Base-by-base conservation (phyloP, 2,113 vertebrate species). In the Nerophis ophidion region DNA sequence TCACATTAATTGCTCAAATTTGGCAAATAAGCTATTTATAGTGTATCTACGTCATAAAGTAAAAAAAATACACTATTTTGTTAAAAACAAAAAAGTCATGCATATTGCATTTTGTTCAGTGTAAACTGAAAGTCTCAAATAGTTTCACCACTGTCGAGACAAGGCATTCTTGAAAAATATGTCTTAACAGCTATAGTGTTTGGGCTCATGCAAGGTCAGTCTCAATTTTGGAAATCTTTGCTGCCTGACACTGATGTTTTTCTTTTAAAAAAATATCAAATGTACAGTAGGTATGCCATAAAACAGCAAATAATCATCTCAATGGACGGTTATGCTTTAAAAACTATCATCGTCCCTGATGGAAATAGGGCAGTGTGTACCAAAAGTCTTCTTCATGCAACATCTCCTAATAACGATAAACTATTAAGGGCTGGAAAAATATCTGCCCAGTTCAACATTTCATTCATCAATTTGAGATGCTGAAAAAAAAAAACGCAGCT, bases 11-110 rank as follows among this genome's bases (percentile, higher is more conserved):
- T 34, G 61, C 82, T 85, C 69, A 75, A 89, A 86, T 85, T 86
- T 87, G 88, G 86, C 86, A 90, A 89, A 85, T 77, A 86, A 74
- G 77, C 70, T 81, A 84, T 84, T 11, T 59, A 81, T 86, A 85
- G 84, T 80, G 81, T 81, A 78, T 83, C 80, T 84, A 86, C 59
- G 55, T 81, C 85, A 86, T 81, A 74, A 68, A 44, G 68, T 72
- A 83, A 79, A 15, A 78, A 79, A 70, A 75, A 73, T 68, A 63
- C 52, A 44, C 69, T 81, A 82, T 79, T 77, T 62, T 84, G 82
- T 65, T 48, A 84, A 84, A 81, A 57, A 81, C 83, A 85, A 66
- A 35, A 61, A 61, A 38, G 77, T 83, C 84, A 89, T 89, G 86
- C 88, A 84, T 82, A 79, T 80, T 84, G 77, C 84, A 81, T 88